These are phyloP conservation scores for Gymnopithys bicolor DNA, from an alignment of 2,797 vertebrate species.

Conservation along the genomic window DNA sequence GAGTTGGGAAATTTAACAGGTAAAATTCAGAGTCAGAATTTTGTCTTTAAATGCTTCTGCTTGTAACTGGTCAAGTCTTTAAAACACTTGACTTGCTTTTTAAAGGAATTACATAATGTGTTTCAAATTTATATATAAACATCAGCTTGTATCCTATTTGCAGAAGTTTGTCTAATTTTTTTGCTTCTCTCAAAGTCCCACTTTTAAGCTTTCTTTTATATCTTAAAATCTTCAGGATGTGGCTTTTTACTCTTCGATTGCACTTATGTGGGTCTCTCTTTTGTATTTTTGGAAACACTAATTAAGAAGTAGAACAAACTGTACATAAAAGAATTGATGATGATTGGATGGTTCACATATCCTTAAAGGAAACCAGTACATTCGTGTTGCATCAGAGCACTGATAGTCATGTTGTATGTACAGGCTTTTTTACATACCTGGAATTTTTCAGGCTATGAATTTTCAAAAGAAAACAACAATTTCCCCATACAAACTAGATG, in stretches of 20 bases:
- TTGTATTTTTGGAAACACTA: constrained; percentile 69
- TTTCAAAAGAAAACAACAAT: not conserved
- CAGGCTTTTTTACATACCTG: constrained; percentile 12
- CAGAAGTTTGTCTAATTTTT: not conserved
- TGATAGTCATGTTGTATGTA: constrained; percentile 29
- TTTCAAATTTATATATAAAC: not conserved
- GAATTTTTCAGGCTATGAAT: constrained; percentile 44
- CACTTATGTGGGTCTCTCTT: constrained; percentile 67
- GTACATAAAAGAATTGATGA: constrained; percentile 66
- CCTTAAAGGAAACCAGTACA: constrained; percentile 67
- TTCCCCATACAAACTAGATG: not conserved
- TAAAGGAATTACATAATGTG: rapidly evolving
- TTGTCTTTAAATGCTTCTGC: not conserved
- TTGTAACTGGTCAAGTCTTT: not conserved
- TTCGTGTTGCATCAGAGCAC: constrained; percentile 50
- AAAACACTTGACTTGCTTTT: not conserved
- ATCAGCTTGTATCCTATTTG: not conserved
- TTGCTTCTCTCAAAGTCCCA: not conserved
- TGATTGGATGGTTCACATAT: constrained; percentile 41
- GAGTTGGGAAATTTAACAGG: not conserved
- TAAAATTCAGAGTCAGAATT: not conserved
- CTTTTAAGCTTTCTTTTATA: not conserved
- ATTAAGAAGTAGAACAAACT: constrained; percentile 78
- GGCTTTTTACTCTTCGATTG: constrained; percentile 46
- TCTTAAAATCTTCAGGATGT: constrained; percentile 30